Evolutionary conservation across 1,140 invertebrate genomes (phyloP), one percentile per base, ranked within the genome.

Genomic region (Periplaneta americana): DNA sequence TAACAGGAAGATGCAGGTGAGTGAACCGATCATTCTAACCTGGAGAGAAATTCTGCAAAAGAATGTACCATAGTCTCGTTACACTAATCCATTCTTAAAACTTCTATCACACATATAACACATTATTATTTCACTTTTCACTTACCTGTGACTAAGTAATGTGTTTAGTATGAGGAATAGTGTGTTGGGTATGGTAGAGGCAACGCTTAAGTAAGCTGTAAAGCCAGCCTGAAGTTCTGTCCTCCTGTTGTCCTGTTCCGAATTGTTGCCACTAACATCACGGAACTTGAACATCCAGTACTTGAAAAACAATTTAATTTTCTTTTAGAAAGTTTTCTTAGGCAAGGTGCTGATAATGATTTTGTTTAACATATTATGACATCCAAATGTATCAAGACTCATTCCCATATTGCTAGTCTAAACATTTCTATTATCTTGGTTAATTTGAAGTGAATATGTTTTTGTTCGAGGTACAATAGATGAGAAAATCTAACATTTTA

Each of bases 241-340:
- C n/a, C n/a, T 95, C 87, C 91, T 85, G 84, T 86, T 83, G 85
- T 89, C 81, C 82, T 89, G 86, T n/a, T 35, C 88, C 35, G 89
- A 90, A 85, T 94, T 92, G 83, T 92, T 91, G 33, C 88, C 88
- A 78, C 91, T 91, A 32, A 94, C 91, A 87, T 97, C 94, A 48
- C 97, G 91, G 85, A 98, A 96, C 89, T 98, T 98, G 88, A 94
- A 98, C 93, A 96, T 95, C 96, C 97, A 98, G 86, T 98, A 98
- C 96, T 98, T 87, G 84, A 92, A 91, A 86, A 83, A 85, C 84
- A 84, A 85, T 86, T 34, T 79, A 79, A 82, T 74, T 0, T 17
- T 79, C n/a, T 57, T 32, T 32, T 36, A 35, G 74, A 8, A 84
- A 81, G 17, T 81, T n/a, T n/a, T n/a, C n/a, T n/a, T n/a, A n/a